These are phyloP conservation scores for Serrognathus titanus DNA, from an alignment of 2,888 invertebrate genomes.

Conservation along the genomic window DNA sequence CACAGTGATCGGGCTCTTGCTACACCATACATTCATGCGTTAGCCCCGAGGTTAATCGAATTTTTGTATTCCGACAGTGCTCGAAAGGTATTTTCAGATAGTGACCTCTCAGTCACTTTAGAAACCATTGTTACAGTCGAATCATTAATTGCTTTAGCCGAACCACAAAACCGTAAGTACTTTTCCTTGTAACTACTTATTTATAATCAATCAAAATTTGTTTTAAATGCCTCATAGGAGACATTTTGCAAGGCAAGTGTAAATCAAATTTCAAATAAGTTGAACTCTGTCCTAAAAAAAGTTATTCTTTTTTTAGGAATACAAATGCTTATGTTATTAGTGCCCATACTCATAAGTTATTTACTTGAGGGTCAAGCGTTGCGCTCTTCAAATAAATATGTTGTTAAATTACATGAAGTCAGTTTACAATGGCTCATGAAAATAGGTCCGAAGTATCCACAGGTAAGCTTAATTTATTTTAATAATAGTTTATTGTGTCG, in stretches of 20 bases:
- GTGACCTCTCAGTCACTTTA: slow-evolving; percentile 67
- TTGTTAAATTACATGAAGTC: slow-evolving; percentile 77
- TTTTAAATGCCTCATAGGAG: slow-evolving; percentile 44
- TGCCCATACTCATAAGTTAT: slow-evolving; percentile 87
- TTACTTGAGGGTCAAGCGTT: slow-evolving; percentile 67
- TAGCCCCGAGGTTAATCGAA: slow-evolving; percentile 76
- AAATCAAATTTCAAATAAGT: not conserved
- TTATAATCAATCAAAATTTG: slow-evolving; percentile 20
- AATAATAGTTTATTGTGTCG: not conserved
- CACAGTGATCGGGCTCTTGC: slow-evolving; percentile 68
- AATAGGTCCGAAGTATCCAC: slow-evolving; percentile 89
- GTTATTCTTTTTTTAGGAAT: slow-evolving; percentile 60
- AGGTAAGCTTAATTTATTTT: slow-evolving; percentile 51
- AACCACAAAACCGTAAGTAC: slow-evolving; percentile 73
- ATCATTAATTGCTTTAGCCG: slow-evolving; percentile 67
- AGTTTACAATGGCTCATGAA: slow-evolving; percentile 86
- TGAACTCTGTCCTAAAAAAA: not conserved
- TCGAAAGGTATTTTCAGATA: slow-evolving; percentile 59
- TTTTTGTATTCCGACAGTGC: slow-evolving; percentile 65
- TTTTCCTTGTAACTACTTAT: slow-evolving; percentile 5
- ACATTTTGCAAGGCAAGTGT: slow-evolving; percentile 56
- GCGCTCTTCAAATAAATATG: slow-evolving; percentile 59
- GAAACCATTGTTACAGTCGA: slow-evolving; percentile 75
- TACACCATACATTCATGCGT: slow-evolving; percentile 75
- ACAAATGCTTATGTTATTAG: slow-evolving; percentile 83